phyloP scores from a whole-genome alignment of 2,797 vertebrate species.

The Sebastes vulpes region DNA sequence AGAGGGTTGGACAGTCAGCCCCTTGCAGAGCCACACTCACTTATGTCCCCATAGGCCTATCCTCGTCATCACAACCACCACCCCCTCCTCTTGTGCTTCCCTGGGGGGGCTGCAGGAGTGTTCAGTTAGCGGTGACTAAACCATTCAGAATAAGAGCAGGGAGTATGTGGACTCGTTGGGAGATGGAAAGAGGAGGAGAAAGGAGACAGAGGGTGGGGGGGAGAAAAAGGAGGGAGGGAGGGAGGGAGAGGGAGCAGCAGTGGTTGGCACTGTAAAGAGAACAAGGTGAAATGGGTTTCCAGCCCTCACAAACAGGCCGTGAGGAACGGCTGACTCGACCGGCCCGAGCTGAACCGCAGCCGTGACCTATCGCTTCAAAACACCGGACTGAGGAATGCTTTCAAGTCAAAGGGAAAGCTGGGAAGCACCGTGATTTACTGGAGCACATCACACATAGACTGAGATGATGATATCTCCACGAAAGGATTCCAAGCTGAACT shows the following conservation, averaged over 20 bases:
- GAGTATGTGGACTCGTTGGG: slow-evolving; percentile 76
- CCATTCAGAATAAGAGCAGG: slow-evolving; percentile 82
- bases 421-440: slow-evolving; percentile 21
- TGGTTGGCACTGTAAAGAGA: slow-evolving; percentile 66
- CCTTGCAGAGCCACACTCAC: slow-evolving; percentile 57
- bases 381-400: slow-evolving; percentile 49
- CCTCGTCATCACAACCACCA: slow-evolving; percentile 86
- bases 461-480: slow-evolving; percentile 6
- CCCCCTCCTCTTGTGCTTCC: slow-evolving; percentile 67
- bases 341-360: slow-evolving; percentile 15
- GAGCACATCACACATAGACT: slow-evolving; percentile 7
- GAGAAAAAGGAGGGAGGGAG: slow-evolving; percentile 30
- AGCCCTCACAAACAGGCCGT: slow-evolving; percentile 58
- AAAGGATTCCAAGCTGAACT: slow-evolving; percentile 11
- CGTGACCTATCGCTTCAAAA: slow-evolving; percentile 38
- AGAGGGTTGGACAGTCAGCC: slow-evolving; percentile 24
- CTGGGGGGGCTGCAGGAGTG: slow-evolving; percentile 79
- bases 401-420: slow-evolving; percentile 33
- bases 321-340: slow-evolving; percentile 55
- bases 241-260: slow-evolving; percentile 16
- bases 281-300: slow-evolving; percentile 64
- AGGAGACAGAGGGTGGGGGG: slow-evolving; percentile 29
- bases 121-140: slow-evolving; percentile 84
- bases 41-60: slow-evolving; percentile 79
- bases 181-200: slow-evolving; percentile 78